A percentile compares a stretch with the other conserved stretches of the same genome.
phyloP scores from a whole-genome alignment of 2,113 vertebrate genomes.

The Eupsittula cactorum region DNA sequence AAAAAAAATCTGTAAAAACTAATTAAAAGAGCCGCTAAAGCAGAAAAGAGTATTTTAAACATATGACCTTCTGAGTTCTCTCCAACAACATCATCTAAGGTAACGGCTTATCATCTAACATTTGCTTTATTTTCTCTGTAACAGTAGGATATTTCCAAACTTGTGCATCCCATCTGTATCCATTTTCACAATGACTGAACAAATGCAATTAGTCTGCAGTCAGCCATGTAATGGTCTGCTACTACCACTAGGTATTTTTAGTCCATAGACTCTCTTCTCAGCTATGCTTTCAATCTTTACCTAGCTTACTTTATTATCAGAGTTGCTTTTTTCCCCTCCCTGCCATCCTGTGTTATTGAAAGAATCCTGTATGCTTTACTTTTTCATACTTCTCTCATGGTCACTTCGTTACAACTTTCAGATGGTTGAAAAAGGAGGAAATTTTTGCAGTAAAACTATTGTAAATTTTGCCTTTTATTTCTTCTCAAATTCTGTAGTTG shows the following conservation, averaged over 20 bases:
- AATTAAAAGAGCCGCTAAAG: slow-evolving; percentile 70
- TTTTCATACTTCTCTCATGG: background rate
- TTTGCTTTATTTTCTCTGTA: slow-evolving; percentile 70
- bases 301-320: slow-evolving; percentile 5
- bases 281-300: slow-evolving; percentile 25
- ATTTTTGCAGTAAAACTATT: background rate
- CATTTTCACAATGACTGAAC: slow-evolving; percentile 76
- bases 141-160: slow-evolving; percentile 69
- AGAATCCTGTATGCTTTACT: background rate
- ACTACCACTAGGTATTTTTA: slow-evolving; percentile 62
- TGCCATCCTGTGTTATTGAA: background rate
- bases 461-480: background rate
- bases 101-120: slow-evolving; percentile 40
- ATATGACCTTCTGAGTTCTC: slow-evolving; percentile 49
- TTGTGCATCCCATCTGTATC: slow-evolving; percentile 71
- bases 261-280: slow-evolving; percentile 18
- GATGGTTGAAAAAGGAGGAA: background rate
- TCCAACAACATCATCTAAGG: slow-evolving; percentile 40
- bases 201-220: slow-evolving; percentile 81
- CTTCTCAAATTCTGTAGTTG: background rate
- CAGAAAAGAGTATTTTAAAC: slow-evolving; percentile 60
- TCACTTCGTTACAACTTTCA: background rate
- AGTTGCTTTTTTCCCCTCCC: slow-evolving; percentile 13
- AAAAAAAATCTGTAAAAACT: slow-evolving; percentile 47
- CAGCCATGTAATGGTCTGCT: slow-evolving; percentile 78